phyloP scores from a whole-genome alignment of 2,113 vertebrate genomes.

The Ophiodon elongatus region DNA sequence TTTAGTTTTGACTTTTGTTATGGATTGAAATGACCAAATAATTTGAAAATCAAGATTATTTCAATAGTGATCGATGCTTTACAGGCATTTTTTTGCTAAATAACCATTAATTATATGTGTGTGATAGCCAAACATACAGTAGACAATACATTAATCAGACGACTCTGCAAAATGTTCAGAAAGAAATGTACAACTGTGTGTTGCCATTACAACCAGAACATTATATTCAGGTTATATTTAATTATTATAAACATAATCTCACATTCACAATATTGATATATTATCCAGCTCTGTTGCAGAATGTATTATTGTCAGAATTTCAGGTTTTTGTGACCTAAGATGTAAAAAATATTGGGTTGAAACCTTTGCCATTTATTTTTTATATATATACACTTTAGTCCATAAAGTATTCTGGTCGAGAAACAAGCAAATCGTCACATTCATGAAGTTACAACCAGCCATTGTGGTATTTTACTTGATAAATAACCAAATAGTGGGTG shows the following conservation, averaged over 20 bases:
- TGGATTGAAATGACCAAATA: not conserved
- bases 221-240: not conserved
- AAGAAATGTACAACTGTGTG: not conserved
- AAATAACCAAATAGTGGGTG: not conserved
- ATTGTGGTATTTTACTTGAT: not conserved
- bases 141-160: not conserved
- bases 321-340: not conserved
- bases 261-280: not conserved
- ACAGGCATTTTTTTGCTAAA: not conserved
- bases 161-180: not conserved
- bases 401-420: not conserved
- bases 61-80: not conserved
- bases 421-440: not conserved
- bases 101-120: not conserved
- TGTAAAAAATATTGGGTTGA: not conserved
- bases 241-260: not conserved
- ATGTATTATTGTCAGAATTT: not conserved
- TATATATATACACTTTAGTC: not conserved
- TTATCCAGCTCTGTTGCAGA: not conserved
- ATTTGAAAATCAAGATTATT: not conserved
- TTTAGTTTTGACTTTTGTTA: not conserved
- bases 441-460: too few species aligned
- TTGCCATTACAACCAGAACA: not conserved
- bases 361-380: not conserved
- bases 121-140: not conserved